Conservation (phyloP, 2,113 vertebrate genomes). For the Sardina pilchardus region DNA sequence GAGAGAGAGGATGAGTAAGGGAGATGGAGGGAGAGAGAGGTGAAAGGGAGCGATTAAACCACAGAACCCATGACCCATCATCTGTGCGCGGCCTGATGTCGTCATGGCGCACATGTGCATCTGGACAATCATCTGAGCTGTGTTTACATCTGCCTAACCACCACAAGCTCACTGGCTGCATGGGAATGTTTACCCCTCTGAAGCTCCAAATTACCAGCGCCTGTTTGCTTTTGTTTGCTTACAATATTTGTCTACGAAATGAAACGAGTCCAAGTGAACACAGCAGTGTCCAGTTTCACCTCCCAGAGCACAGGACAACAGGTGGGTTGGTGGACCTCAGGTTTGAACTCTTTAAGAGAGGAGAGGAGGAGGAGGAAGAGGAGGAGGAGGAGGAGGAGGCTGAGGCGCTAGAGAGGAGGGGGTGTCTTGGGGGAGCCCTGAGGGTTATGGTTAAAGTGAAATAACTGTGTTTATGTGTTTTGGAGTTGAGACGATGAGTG, state of each 20-base stretch:
- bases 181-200: not conserved
- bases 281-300: not conserved
- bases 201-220: not conserved
- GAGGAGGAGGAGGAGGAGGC: slow-evolving; percentile 6
- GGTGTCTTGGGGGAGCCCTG: slow-evolving; percentile 17
- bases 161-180: not conserved
- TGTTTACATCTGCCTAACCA: slow-evolving; percentile 12
- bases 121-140: not conserved
- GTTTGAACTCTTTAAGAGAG: not conserved
- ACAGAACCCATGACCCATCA: not conserved
- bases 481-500: slow-evolving; percentile 58
- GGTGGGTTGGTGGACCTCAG: not conserved
- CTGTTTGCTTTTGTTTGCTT: not conserved
- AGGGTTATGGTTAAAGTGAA: slow-evolving; percentile 41
- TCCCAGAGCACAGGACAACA: not conserved
- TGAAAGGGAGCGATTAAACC: not conserved
- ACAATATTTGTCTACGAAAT: not conserved
- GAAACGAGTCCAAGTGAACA: not conserved
- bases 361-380: not conserved
- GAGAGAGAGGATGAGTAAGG: not conserved
- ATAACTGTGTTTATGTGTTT: slow-evolving; percentile 57
- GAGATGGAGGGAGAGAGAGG: not conserved
- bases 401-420: slow-evolving; percentile 14
- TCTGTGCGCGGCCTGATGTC: not conserved
- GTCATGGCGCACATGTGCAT: not conserved